A percentile compares a stretch with the other conserved stretches of the same genome.
Conservation (phyloP, 2,113 vertebrate genomes). For the Plecotus auritus region DNA sequence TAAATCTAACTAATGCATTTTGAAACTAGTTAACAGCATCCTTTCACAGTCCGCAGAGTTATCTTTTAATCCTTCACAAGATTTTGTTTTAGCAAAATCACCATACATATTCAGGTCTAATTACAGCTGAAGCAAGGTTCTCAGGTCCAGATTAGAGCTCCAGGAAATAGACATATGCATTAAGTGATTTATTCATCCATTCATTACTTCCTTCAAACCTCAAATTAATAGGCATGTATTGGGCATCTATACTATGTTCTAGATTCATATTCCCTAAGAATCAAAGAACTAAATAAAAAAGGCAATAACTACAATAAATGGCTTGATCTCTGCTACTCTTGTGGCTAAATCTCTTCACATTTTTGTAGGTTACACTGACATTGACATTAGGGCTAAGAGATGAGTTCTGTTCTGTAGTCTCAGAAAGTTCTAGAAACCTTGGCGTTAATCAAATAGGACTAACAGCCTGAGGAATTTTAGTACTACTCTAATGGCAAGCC, state of each 20-base stretch:
- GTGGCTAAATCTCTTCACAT: not conserved
- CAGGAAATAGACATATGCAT: not conserved
- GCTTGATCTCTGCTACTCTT: not conserved
- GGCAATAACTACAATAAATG: not conserved
- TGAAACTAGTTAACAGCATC: not conserved
- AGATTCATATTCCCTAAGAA: not conserved
- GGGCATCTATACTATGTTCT: not conserved
- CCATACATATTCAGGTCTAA: not conserved
- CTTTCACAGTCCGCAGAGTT: not conserved
- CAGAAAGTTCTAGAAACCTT: not conserved
- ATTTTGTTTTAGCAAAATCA: not conserved
- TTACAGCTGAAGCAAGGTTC: not conserved
- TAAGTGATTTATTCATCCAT: not conserved
- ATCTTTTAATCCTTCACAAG: not conserved
- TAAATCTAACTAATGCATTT: slow-evolving; percentile 49
- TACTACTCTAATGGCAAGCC: not conserved
- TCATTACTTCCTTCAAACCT: not conserved
- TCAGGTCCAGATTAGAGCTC: not conserved
- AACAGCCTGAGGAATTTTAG: not conserved
- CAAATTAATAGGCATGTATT: slow-evolving; percentile 46
- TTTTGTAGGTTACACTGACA: not conserved
- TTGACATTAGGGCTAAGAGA: not conserved
- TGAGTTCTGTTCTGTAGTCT: not conserved
- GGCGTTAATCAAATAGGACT: not conserved
- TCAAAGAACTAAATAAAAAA: not conserved